Evolutionary conservation across 2,888 invertebrate genomes (phyloP).

Genomic region (Amorpha juglandis): DNA sequence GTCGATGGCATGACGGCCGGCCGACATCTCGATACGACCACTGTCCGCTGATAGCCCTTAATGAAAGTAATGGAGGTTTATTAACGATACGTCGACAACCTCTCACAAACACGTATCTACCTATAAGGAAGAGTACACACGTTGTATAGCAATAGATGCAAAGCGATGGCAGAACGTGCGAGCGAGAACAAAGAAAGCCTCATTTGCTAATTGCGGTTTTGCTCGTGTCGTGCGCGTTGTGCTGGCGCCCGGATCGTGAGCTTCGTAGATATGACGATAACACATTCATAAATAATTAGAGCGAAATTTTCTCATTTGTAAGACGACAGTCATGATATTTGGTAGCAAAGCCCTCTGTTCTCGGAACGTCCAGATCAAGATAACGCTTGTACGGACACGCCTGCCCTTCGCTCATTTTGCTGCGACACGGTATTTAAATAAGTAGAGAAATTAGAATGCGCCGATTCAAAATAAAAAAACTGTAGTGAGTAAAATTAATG

Average conservation of each 20-base stretch:
- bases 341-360: constrained; percentile 78
- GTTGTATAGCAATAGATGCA: constrained; percentile 68
- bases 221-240: constrained; percentile 83
- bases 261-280: constrained; percentile 82
- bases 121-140: constrained; percentile 58
- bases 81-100: constrained; percentile 76
- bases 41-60: constrained; percentile 80
- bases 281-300: constrained; percentile 85
- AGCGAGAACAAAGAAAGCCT: constrained; percentile 83
- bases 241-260: constrained; percentile 82
- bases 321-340: constrained; percentile 84
- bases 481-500: background rate
- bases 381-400: constrained; percentile 76
- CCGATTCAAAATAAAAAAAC: background rate
- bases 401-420: constrained; percentile 69
- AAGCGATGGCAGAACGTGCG: constrained; percentile 74
- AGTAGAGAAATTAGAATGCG: constrained; percentile 25
- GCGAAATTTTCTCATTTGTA: constrained; percentile 85
- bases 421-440: constrained; percentile 42
- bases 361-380: constrained; percentile 77
- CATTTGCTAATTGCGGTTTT: constrained; percentile 84
- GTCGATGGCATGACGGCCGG: constrained; percentile 77
- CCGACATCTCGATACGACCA: constrained; percentile 79
- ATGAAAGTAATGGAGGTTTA: constrained; percentile 84
- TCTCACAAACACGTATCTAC: constrained; percentile 50